A percentile compares a stretch with the other conserved stretches of the same genome.
These are phyloP conservation scores for Heliconius congener DNA, from an alignment of 1,140 invertebrate genomes.

Conservation along the genomic window DNA sequence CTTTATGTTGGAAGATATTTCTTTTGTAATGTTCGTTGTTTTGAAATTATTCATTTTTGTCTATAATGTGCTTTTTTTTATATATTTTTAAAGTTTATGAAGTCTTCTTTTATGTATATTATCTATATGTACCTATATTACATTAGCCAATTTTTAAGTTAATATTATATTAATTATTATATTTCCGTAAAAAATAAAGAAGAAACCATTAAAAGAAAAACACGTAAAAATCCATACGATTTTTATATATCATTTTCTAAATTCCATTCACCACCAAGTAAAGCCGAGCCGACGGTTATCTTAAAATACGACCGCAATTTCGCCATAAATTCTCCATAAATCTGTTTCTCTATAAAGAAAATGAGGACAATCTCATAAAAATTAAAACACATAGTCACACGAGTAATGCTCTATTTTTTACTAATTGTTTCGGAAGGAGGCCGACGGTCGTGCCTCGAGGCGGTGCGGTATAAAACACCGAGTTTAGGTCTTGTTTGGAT, in stretches of 20 bases:
- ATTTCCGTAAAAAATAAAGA: no score
- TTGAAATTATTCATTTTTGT: not conserved
- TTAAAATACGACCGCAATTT: not conserved
- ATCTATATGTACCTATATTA: no score
- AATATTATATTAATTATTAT: not conserved
- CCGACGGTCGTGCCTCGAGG: slow-evolving; percentile 55
- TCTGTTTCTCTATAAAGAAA: not conserved
- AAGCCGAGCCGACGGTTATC: no score
- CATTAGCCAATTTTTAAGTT: not conserved
- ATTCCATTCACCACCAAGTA: no score
- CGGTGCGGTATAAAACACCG: slow-evolving; percentile 34
- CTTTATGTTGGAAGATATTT: not conserved
- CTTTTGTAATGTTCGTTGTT: not conserved
- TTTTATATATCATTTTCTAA: not conserved
- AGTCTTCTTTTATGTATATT: no score
- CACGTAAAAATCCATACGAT: no score
- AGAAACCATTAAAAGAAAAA: no score
- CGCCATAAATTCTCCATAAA: not conserved
- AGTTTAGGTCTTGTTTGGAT: slow-evolving; percentile 19
- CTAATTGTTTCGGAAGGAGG: slow-evolving; percentile 73
- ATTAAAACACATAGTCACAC: not conserved
- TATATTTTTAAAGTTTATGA: no score
- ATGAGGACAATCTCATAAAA: not conserved
- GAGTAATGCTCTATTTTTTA: slow-evolving; percentile 54
- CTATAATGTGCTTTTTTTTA: no score